Percentiles rank a stretch among this genome's conserved stretches.
Conservation (phyloP, 2,797 vertebrate species). For the Microctenopoma steveboyesi region DNA sequence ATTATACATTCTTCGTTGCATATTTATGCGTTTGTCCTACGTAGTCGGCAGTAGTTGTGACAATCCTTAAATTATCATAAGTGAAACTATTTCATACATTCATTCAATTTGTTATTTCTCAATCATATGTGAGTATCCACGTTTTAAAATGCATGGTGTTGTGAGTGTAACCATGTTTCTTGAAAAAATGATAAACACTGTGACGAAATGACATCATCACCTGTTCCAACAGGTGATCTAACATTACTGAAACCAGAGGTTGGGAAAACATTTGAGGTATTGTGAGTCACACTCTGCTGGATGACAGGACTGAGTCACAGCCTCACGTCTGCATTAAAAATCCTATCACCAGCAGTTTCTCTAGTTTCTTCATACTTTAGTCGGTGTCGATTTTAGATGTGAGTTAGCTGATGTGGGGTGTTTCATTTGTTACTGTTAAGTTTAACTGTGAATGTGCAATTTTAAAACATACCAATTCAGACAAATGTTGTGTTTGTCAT, state of each 20-base stretch:
- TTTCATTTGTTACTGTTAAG: no score
- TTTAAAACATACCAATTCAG: no score
- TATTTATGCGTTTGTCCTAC: no score
- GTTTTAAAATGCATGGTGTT: no score
- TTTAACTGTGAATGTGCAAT: no score
- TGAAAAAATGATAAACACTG: background rate
- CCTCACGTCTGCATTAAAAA: background rate
- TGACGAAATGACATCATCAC: constrained; percentile 32
- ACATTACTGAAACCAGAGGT: constrained; percentile 60
- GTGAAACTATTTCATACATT: no score
- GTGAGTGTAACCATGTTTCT: background rate
- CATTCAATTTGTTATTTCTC: background rate
- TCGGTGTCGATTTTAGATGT: background rate
- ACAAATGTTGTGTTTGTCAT: no score
- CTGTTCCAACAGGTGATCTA: background rate
- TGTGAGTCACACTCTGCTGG: constrained; percentile 46
- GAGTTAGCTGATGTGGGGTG: no score
- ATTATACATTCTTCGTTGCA: no score
- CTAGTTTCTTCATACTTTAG: background rate
- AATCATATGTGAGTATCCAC: no score
- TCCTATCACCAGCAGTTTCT: background rate
- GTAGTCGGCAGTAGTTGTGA: no score
- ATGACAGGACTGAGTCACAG: constrained; percentile 47
- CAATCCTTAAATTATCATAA: no score
- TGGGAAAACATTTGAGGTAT: constrained; percentile 21